Evolutionary conservation across 35 echinoderm and acorn worm species (phyloP), one percentile per base, ranked within the genome.

Genomic region (Strongylocentrotus purpuratus): DNA sequence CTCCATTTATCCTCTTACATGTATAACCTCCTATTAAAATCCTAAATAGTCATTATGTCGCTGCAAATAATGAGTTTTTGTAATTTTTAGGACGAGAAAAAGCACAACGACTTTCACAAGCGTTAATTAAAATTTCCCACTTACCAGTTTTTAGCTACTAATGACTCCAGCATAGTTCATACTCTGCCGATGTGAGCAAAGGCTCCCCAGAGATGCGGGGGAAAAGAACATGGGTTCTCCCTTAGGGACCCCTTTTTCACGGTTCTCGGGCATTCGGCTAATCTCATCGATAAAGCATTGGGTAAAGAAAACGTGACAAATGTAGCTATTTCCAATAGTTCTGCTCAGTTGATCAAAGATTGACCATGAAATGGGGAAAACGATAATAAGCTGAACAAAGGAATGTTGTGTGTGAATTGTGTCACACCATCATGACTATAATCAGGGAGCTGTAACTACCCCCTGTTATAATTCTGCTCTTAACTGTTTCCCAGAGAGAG

Each of bases 121-220:
- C 65, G 28, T n/a, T 78, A 78, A 78, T 78, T 78, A 78, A 78
- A 78, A 78, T 78, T 78, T 78, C 65, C 28, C 65, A 78, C 65
- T 78, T 78, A 28, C 65, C 28, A n/a, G 20, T 22, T 8, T 78
- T 78, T 31, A n/a, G 65, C 22, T 78, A 22, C 50, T 0, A 78
- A 28, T n/a, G 65, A 78, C 65, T 28, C 5, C 20, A 78, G 22
- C 65, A 78, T 7, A 28, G 65, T 78, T 8, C 28, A 78, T 78
- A 7, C 25, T 28, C 18, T 28, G 65, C 65, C 61, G 20, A 78
- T 78, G 25, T n/a, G 25, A 28, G 22, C 65, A 28, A 14, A 22
- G 22, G 65, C 20, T 78, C 65, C 65, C 65, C 20, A 28, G 65
- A 78, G 65, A 78, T 78, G 18, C 20, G 65, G 65, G 20, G 8